Conservation (phyloP, 2,113 vertebrate genomes). For the Xenopus borealis region DNA sequence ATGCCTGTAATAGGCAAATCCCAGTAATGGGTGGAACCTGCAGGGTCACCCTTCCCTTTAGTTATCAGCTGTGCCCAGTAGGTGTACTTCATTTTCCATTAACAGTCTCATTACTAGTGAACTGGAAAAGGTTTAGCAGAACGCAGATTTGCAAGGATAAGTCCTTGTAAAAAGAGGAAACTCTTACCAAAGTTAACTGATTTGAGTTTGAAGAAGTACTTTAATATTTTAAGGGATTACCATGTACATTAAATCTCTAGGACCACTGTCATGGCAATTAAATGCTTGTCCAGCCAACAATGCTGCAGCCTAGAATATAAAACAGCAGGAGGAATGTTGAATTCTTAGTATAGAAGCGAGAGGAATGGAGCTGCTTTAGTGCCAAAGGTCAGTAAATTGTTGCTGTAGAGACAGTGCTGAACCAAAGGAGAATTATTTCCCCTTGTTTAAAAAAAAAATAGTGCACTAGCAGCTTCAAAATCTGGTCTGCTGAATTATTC, state of each 20-base stretch:
- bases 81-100: constrained; percentile 31
- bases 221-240: neutral
- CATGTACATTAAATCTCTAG: neutral
- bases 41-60: constrained; percentile 8
- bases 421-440: no score
- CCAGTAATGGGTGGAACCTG: constrained; percentile 4
- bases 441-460: no score
- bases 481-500: no score
- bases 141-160: neutral
- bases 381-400: neutral
- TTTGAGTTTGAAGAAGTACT: neutral
- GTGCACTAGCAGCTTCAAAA: no score
- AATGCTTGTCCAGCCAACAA: neutral
- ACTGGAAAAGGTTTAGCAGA: constrained; percentile 6
- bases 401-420: no score
- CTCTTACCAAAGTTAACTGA: neutral
- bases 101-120: constrained; percentile 33
- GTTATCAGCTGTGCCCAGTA: constrained; percentile 29
- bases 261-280: neutral
- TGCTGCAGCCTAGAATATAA: neutral
- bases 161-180: neutral
- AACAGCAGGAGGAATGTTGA: neutral
- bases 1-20: neutral
- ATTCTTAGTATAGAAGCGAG: neutral
- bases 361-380: neutral